Evolutionary conservation across 2,113 vertebrate genomes (phyloP).

Genomic region (Thamnophis sirtalis): DNA sequence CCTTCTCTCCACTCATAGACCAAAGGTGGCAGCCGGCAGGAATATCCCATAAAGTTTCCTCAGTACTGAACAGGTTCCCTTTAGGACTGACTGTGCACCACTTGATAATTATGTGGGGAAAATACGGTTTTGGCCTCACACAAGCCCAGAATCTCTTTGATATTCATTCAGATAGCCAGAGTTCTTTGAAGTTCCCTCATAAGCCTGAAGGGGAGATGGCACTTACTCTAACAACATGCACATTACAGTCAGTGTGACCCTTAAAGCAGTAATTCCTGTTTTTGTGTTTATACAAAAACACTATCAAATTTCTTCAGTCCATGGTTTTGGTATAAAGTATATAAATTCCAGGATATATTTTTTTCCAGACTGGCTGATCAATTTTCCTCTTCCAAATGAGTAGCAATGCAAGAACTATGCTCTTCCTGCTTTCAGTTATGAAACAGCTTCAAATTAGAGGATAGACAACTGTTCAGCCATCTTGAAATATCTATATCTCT

Average conservation of each 20-base stretch:
- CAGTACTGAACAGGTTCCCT: background rate
- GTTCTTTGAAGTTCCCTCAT: background rate
- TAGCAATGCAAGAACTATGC: background rate
- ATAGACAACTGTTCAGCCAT: background rate
- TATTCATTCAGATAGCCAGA: background rate
- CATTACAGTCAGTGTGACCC: background rate
- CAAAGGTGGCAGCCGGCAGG: background rate
- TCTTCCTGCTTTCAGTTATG: background rate
- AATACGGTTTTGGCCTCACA: background rate
- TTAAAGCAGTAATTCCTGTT: background rate
- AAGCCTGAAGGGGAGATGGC: background rate
- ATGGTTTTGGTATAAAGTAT: background rate
- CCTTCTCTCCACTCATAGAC: background rate
- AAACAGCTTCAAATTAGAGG: background rate
- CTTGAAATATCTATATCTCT: background rate
- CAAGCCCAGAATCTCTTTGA: background rate
- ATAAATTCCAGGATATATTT: background rate
- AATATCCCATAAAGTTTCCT: background rate
- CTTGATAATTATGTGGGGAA: background rate
- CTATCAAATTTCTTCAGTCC: background rate
- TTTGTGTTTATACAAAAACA: background rate
- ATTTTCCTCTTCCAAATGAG: background rate
- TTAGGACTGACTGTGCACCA: background rate
- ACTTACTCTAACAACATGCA: background rate
- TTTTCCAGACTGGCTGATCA: background rate